phyloP scores from a whole-genome alignment of 1,140 invertebrate genomes.

The Tetragnatha versicolor region DNA sequence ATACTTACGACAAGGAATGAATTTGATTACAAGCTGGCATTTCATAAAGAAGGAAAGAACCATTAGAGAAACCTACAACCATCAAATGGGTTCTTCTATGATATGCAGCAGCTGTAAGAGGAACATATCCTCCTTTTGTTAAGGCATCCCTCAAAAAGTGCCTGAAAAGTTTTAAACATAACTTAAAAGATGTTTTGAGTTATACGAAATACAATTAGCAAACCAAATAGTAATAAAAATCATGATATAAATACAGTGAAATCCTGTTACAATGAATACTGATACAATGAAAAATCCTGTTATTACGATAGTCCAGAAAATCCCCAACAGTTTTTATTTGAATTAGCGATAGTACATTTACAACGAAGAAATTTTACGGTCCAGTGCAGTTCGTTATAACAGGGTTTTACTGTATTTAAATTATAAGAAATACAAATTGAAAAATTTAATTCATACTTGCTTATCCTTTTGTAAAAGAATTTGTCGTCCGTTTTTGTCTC shows the following conservation, averaged over 20 bases:
- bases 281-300: no score
- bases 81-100: slow-evolving; percentile 80
- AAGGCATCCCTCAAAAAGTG: slow-evolving; percentile 78
- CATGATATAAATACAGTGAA: no score
- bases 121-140: slow-evolving; percentile 66
- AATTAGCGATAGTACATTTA: no score
- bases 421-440: background rate
- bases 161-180: slow-evolving; percentile 61
- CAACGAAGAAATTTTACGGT: no score
- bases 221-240: no score
- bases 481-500: slow-evolving; percentile 36
- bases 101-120: slow-evolving; percentile 80
- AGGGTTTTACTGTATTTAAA: no score
- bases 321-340: no score
- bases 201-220: no score
- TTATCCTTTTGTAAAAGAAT: slow-evolving; percentile 44
- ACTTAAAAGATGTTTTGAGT: no score
- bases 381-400: no score
- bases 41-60: slow-evolving; percentile 89
- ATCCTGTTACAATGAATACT: no score
- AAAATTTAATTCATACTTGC: background rate
- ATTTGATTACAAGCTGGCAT: slow-evolving; percentile 91
- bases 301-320: no score
- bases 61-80: slow-evolving; percentile 81
- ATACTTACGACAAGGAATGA: slow-evolving; percentile 78